Conservation (phyloP, 2,888 invertebrate species). For the Chirona hameri region DNA sequence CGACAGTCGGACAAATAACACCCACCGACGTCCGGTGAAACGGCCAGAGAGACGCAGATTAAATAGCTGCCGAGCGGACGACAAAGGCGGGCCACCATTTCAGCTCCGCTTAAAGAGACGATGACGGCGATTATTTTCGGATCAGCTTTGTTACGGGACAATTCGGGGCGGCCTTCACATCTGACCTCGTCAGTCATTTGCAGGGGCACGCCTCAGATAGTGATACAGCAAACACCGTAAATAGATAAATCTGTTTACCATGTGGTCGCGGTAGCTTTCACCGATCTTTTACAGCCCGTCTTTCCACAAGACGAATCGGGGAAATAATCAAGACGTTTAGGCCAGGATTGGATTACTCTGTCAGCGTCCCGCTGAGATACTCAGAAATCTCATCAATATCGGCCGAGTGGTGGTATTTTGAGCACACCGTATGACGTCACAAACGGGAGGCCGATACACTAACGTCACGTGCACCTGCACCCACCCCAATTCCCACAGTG, state of each 20-base stretch:
- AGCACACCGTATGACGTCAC: neutral
- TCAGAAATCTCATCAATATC: conserved; percentile 6
- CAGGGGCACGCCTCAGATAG: neutral
- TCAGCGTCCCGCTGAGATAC: neutral
- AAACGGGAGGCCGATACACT: too few relatives aligned
- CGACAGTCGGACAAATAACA: neutral
- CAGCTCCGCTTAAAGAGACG: neutral
- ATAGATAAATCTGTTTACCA: neutral
- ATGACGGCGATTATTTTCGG: neutral
- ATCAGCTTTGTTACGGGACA: neutral
- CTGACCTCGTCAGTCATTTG: neutral
- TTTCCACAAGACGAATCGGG: neutral
- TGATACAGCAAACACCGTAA: neutral
- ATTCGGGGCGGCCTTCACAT: neutral
- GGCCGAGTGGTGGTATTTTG: neutral
- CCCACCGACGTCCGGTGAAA: neutral
- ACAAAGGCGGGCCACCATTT: neutral
- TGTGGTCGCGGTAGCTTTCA: neutral
- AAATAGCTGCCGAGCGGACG: neutral
- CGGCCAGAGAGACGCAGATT: neutral
- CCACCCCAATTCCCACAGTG: too few relatives aligned
- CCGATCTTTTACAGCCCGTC: neutral
- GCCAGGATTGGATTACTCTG: neutral
- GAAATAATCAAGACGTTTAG: neutral
- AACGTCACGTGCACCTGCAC: neutral